Evolutionary conservation across 2,888 invertebrate genomes (phyloP), one percentile per base, ranked within the genome.

Genomic region (Drosophila birchii): DNA sequence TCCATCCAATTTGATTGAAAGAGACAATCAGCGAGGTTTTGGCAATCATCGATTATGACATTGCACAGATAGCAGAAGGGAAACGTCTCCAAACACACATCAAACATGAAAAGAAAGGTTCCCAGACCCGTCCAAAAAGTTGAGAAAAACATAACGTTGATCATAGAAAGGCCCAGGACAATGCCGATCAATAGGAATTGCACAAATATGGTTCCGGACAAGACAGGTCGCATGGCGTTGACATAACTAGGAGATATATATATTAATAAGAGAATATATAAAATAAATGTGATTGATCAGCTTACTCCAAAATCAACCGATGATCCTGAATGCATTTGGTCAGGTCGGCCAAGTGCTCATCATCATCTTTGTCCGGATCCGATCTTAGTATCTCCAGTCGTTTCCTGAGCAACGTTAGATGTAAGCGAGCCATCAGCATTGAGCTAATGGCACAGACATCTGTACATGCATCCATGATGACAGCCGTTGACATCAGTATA

Each of bases 51-150:
- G 7, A 64, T 36, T 2, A 85, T 55, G 44, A 69, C 12, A 6
- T 86, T 75, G 68, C 85, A 88, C 14, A 86, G 41, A 20, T 76
- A 85, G 61, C 88, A 81, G 12, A 85, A 73, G n/a, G 85, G 88
- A 47, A 79, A 88, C 0, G 85, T 81, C 41, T 85, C 62, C 60
- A 86, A 6, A 0, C 78, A 1, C 2, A 86, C 54, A 38, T 59
- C 67, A 1, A 34, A 55, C 5, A 85, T 36, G 26, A 75, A 85
- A 1, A 66, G 0, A 1, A 9, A 9, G 16, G 34, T 51, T 0
- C 20, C 51, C 9, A 51, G 9, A 1, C 81, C 73, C 12, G 71
- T 76, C 79, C 76, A 81, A 5, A 81, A n/a, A 1, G 64, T 69
- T 6, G 79, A 66, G 26, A 85, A 86, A 53, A 78, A 86, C 8